phyloP scores from a whole-genome alignment of 2,888 invertebrate genomes.

The Aphidoletes aphidimyza region DNA sequence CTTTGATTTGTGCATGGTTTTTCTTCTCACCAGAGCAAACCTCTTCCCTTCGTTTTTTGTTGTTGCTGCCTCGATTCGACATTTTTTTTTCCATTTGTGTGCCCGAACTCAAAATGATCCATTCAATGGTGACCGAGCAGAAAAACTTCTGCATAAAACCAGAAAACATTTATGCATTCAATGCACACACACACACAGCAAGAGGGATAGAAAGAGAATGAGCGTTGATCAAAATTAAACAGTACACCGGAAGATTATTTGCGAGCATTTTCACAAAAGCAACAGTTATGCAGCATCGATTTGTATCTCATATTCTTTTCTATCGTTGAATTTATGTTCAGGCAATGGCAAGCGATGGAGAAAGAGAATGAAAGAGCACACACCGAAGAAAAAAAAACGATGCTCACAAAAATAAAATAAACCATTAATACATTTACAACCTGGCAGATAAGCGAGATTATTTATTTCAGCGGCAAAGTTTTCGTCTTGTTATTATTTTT shows the following conservation, averaged over 20 bases:
- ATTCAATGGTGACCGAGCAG: conserved; percentile 12
- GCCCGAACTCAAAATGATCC: conserved; percentile 15
- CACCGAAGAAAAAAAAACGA: no score
- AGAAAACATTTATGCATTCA: not conserved
- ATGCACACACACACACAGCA: no score
- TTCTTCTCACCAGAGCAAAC: no score
- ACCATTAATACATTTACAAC: conserved; percentile 34
- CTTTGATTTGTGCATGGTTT: not conserved
- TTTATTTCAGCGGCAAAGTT: conserved; percentile 5
- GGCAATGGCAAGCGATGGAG: not conserved
- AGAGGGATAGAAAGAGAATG: no score
- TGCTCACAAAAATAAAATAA: not conserved
- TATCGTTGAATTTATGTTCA: not conserved
- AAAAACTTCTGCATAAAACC: conserved; percentile 1
- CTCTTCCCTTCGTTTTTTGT: not conserved
- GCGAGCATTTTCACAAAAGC: not conserved
- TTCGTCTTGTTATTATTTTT: conserved; percentile 24
- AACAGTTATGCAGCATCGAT: conserved; percentile 4
- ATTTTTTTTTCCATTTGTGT: not conserved
- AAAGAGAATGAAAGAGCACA: no score
- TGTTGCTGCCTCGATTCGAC: not conserved
- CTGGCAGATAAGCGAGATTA: conserved; percentile 33
- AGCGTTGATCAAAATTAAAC: conserved; percentile 28
- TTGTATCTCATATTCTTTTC: conserved; percentile 19
- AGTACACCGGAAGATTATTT: conserved; percentile 14